Percentiles rank a stretch among this genome's conserved stretches.
These are phyloP conservation scores for Hyposoter didymator DNA, from an alignment of 2,888 invertebrate genomes.

Conservation along the genomic window DNA sequence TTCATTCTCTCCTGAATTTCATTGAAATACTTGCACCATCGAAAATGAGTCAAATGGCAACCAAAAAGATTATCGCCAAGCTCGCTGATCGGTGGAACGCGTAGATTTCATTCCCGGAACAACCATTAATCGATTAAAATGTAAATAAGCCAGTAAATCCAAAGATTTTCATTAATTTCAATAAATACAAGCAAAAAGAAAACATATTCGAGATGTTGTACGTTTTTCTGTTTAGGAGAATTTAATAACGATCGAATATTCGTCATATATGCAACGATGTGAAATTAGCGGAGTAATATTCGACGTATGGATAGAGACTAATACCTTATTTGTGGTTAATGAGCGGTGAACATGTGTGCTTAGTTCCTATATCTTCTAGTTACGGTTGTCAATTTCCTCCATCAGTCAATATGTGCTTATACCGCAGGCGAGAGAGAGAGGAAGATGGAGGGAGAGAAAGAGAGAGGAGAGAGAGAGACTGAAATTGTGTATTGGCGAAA, in stretches of 20 bases:
- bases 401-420: slow-evolving; percentile 57
- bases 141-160: neutral
- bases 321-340: slow-evolving; percentile 19
- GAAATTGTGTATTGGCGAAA: neutral
- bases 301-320: neutral
- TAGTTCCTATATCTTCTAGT: slow-evolving; percentile 4
- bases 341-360: slow-evolving; percentile 1
- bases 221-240: neutral
- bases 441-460: neutral
- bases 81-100: neutral
- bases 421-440: neutral
- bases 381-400: slow-evolving; percentile 46
- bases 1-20: slow-evolving; percentile 44
- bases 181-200: neutral
- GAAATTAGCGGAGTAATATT: slow-evolving; percentile 5
- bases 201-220: no score
- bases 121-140: neutral
- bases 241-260: neutral
- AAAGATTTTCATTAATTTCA: neutral
- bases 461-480: neutral
- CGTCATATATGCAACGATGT: neutral
- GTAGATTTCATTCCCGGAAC: neutral
- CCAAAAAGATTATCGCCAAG: neutral
- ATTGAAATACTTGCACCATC: neutral
- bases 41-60: neutral